Evolutionary conservation across 2,113 vertebrate species (phyloP), one percentile per base, ranked within the genome.

Genomic region (Seriola aureovittata): DNA sequence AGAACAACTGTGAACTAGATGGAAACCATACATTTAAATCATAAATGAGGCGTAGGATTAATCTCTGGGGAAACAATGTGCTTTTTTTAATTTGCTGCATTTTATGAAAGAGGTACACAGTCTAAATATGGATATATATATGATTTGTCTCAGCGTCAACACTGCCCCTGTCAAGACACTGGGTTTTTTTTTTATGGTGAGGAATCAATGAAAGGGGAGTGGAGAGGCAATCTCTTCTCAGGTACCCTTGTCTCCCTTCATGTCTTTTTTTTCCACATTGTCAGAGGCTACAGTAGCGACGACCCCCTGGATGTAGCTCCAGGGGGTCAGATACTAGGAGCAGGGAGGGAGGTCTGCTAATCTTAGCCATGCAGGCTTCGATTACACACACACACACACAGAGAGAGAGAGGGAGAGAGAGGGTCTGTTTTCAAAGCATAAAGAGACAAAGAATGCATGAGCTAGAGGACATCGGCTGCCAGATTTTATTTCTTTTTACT

Each of bases 331-430:
- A 84, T 52, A 70, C 78, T 69, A 86, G 81, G 66, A 84, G 75
- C 71, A 13, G 50, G 42, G 80, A 58, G 48, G 65, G 16, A 19
- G 19, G 70, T 21, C 44, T 50, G 70, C 86, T 88, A 84, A 90
- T 91, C 82, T 90, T 81, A 83, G 87, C 83, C 80, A 84, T 34
- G 73, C 82, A 86, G 86, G 73, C 82, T 89, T 62, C 50, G 73
- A 85, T 92, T 87, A 63, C 70, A 57, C 29, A 29, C 70, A 57
- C 29, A 29, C 42, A 40, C 17, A 67, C 8, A 66, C 25, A 64
- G 75, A 59, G n/a, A 67, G 29, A 76, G 4, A 52, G 19, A 52
- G 58, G 10, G 29, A 23, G 23, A 76, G 4, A 52, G 19, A 52
- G 58, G 12, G 29, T 57, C 42, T 58, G 46, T 78, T 86, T 83